A percentile compares a stretch with the other conserved stretches of the same genome.
Conservation (phyloP, 2,888 invertebrate genomes). For the Dugesia japonica region DNA sequence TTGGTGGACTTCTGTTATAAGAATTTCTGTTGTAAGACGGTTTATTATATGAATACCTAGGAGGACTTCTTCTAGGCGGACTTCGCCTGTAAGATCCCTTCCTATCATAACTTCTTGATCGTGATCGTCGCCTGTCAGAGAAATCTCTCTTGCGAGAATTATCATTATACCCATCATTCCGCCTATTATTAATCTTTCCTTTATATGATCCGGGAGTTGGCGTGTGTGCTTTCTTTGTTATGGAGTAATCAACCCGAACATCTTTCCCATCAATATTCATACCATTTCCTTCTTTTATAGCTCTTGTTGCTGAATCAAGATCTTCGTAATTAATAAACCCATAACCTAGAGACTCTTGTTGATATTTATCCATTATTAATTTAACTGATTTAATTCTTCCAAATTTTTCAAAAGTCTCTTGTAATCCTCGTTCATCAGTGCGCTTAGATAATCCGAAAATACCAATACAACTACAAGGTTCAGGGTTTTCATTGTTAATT, state of each 20-base stretch:
- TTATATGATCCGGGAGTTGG: conserved; percentile 91
- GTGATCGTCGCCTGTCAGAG: background rate
- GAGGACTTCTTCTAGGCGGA: background rate
- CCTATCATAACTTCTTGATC: background rate
- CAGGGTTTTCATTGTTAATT: conserved; percentile 60
- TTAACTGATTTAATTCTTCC: background rate
- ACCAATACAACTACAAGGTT: conserved; percentile 72
- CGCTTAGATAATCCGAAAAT: conserved; percentile 81
- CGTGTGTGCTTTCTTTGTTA: conserved; percentile 82
- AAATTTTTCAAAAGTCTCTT: background rate
- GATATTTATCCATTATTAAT: background rate
- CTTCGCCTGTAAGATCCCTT: background rate
- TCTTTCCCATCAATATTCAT: conserved; percentile 79
- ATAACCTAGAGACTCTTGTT: background rate
- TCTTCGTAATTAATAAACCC: conserved; percentile 2
- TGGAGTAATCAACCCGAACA: conserved; percentile 83
- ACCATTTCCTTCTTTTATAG: conserved; percentile 78
- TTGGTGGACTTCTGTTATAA: background rate
- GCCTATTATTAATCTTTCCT: conserved; percentile 57
- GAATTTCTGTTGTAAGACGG: background rate
- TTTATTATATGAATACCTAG: background rate
- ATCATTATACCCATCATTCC: background rate
- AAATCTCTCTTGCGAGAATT: background rate
- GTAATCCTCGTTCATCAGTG: conserved; percentile 73
- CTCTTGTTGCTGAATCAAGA: conserved; percentile 46